phyloP scores from a whole-genome alignment of 2,113 vertebrate genomes.

The Coptodon rendalli region DNA sequence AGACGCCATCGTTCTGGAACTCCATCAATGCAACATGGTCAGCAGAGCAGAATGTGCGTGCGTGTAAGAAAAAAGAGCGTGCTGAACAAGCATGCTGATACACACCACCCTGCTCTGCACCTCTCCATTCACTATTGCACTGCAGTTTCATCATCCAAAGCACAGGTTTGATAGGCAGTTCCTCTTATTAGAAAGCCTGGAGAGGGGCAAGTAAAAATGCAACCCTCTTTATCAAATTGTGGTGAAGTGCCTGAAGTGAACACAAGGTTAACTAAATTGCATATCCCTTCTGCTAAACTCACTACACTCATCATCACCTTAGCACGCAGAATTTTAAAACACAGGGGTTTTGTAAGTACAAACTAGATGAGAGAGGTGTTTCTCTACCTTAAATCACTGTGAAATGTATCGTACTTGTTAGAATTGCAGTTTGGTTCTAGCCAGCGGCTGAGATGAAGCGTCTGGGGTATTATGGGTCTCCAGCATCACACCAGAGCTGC shows the following conservation, averaged over 20 bases:
- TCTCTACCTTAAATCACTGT: slow-evolving; percentile 51
- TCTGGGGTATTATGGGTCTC: slow-evolving; percentile 55
- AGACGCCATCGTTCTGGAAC: slow-evolving; percentile 43
- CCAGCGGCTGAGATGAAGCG: slow-evolving; percentile 38
- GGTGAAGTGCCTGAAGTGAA: slow-evolving; percentile 58
- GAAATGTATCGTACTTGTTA: slow-evolving; percentile 54
- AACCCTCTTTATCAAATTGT: slow-evolving; percentile 62
- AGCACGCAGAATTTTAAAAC: slow-evolving; percentile 25
- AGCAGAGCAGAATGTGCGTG: slow-evolving; percentile 44
- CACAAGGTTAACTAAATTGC: slow-evolving; percentile 63
- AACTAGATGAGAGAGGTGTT: slow-evolving; percentile 43
- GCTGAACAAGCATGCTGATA: slow-evolving; percentile 59
- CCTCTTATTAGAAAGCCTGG: slow-evolving; percentile 65
- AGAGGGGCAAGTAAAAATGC: slow-evolving; percentile 46
- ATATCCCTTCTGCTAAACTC: slow-evolving; percentile 46
- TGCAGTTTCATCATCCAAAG: slow-evolving; percentile 69
- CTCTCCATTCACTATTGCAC: slow-evolving; percentile 54
- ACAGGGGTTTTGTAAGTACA: slow-evolving; percentile 50
- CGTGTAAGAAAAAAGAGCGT: background rate
- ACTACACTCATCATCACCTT: slow-evolving; percentile 30
- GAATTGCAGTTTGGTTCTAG: slow-evolving; percentile 38
- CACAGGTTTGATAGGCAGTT: slow-evolving; percentile 68
- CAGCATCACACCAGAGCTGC: slow-evolving; percentile 44
- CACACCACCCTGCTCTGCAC: slow-evolving; percentile 14
- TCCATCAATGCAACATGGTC: slow-evolving; percentile 51